Evolutionary conservation across 2,888 invertebrate genomes (phyloP).

Genomic region (Carpatolechia fugitivella): DNA sequence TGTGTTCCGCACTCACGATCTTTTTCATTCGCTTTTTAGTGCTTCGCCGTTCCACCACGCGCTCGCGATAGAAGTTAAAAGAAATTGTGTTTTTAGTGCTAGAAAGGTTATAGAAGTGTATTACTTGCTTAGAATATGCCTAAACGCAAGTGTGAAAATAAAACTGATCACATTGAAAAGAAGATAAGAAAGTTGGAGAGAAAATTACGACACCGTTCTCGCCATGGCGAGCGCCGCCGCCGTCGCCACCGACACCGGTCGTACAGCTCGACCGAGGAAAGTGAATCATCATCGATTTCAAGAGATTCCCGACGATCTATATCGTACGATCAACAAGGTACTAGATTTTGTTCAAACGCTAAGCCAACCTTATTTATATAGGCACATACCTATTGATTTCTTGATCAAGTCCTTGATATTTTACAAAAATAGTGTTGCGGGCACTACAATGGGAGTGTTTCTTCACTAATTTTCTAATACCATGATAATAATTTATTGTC

Average conservation of each 20-base stretch:
- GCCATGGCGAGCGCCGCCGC: no score
- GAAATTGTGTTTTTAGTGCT: not conserved
- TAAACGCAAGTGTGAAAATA: not conserved
- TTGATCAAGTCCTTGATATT: no score
- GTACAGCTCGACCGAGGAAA: no score
- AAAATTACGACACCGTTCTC: not conserved
- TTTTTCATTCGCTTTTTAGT: constrained; percentile 2
- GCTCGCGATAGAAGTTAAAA: not conserved
- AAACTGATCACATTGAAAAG: not conserved
- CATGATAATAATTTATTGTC: no score
- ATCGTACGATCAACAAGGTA: not conserved
- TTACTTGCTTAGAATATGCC: not conserved
- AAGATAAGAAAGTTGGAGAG: not conserved
- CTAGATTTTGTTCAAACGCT: no score
- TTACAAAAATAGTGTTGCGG: not conserved
- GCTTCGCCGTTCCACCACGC: not conserved
- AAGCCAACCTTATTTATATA: no score
- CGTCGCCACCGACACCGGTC: not conserved
- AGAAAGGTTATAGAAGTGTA: not conserved
- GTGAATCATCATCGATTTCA: not conserved
- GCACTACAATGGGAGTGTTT: not conserved
- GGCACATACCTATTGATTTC: no score
- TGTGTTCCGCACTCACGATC: no score
- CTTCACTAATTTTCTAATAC: not conserved
- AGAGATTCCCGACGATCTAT: not conserved